Evolutionary conservation across 1,140 invertebrate genomes (phyloP), one percentile per base, ranked within the genome.

Genomic region (Lamellibrachia luymesi): DNA sequence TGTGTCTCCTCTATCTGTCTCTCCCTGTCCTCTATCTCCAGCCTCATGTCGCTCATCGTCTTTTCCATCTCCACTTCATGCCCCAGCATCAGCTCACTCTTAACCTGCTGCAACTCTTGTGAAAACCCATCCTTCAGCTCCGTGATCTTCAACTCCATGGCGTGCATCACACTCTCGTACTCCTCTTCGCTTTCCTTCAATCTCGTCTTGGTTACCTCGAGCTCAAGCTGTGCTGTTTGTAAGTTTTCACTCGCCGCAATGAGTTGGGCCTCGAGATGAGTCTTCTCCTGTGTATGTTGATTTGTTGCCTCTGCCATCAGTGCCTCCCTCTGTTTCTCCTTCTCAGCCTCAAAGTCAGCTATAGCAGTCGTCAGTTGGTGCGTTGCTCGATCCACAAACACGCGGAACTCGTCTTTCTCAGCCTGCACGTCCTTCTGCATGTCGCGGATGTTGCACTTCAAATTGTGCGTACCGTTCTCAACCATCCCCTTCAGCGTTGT

Each of bases 1-100:
- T 97, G 97, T 94, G 97, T 96, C 94, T 97, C 97, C 51, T 97
- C 97, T 91, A 98, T 22, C 64, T 93, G 56, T 7, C 49, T 80
- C 64, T 92, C 89, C 50, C 50, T 91, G 51, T 93, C 90, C 25
- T 80, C 92, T n/a, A 93, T 50, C 90, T 94, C 92, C 89, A 94
- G 91, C 38, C 50, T 91, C 51, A 92, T 91, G 51, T 94, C 93
- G 51, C 92, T 50, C 25, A 38, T 91, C 90, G 90, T 52, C 92
- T 94, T 94, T 49, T 93, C 94, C 52, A 93, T 95, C 95, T 98
- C 97, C 80, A 97, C 94, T 94, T 98, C 97, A 94, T 98, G 97
- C 94, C 97, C 97, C 13, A 97, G 96, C 90, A 94, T 95, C 93
- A 95, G 90, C 50, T 94, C 92, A 90, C 94, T 95, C 22, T 94